Conservation (phyloP, 2,888 invertebrate species). For the Anoplius nigerrimus region DNA sequence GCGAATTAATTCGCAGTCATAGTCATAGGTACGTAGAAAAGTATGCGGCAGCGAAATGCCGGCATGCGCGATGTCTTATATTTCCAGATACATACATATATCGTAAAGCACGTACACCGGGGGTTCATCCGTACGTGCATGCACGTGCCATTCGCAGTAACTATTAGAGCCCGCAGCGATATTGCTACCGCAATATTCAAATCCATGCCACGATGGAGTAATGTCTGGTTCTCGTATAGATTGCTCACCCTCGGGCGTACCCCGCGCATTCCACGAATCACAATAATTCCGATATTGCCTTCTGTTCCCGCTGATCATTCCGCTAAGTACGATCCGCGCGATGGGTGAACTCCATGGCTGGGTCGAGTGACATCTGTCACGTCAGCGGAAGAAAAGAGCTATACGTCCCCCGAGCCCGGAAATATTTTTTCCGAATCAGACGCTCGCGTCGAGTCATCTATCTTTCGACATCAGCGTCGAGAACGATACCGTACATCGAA, state of each 20-base stretch:
- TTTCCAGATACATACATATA: constrained; percentile 37
- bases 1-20: too few relatives aligned
- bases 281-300: constrained; percentile 75
- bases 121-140: constrained; percentile 52
- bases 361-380: too few relatives aligned
- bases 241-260: constrained; percentile 69
- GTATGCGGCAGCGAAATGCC: constrained; percentile 32
- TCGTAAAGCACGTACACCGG: constrained; percentile 24
- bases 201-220: constrained; percentile 70
- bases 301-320: constrained; percentile 70
- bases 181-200: constrained; percentile 73
- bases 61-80: constrained; percentile 28
- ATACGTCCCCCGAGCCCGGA: too few relatives aligned
- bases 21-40: too few relatives aligned
- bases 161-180: constrained; percentile 71
- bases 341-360: too few relatives aligned
- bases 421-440: constrained; percentile 12
- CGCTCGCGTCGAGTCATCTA: constrained; percentile 1
- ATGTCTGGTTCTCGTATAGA: constrained; percentile 71
- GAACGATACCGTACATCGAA: too few relatives aligned
- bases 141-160: constrained; percentile 68
- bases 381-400: too few relatives aligned
- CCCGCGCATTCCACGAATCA: constrained; percentile 66
- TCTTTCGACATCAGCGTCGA: neutral
- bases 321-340: constrained; percentile 63